phyloP scores from a whole-genome alignment of 2,113 vertebrate genomes.

The Otolemur garnettii region DNA sequence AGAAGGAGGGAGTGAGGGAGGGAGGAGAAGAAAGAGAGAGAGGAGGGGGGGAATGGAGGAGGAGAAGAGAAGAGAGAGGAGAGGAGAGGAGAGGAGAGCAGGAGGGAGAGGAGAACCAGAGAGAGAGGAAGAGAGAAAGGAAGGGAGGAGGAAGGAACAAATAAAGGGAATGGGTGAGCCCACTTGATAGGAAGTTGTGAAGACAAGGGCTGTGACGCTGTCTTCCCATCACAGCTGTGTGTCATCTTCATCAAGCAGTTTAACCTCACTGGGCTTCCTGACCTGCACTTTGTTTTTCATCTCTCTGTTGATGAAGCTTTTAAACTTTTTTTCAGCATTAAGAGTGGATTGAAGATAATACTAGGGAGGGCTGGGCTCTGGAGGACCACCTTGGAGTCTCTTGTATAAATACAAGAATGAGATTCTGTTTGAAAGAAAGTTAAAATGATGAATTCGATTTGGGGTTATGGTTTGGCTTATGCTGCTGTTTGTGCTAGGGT shows the following conservation, averaged over 20 bases:
- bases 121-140: rapidly evolving
- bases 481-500: background rate
- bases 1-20: too few relatives aligned
- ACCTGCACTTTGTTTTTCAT: background rate
- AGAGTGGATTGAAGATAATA: background rate
- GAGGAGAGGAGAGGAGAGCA: too few relatives aligned
- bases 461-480: background rate
- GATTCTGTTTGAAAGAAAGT: constrained; percentile 63
- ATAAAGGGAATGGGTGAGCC: background rate
- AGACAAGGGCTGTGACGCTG: background rate
- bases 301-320: background rate
- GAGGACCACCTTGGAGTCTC: constrained; percentile 24
- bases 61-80: too few relatives aligned
- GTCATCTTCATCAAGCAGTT: background rate
- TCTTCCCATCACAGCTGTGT: background rate
- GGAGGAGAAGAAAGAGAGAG: too few relatives aligned
- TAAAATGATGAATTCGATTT: constrained; percentile 57
- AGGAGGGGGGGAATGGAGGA: too few relatives aligned
- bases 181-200: background rate
- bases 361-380: background rate
- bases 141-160: background rate
- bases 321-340: background rate
- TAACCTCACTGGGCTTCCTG: background rate
- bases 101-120: rapidly evolving
- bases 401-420: constrained; percentile 43